A percentile compares a stretch with the other conserved stretches of the same genome.
Conservation (phyloP, 2,888 invertebrate genomes). For the Zeuzera pyrina region DNA sequence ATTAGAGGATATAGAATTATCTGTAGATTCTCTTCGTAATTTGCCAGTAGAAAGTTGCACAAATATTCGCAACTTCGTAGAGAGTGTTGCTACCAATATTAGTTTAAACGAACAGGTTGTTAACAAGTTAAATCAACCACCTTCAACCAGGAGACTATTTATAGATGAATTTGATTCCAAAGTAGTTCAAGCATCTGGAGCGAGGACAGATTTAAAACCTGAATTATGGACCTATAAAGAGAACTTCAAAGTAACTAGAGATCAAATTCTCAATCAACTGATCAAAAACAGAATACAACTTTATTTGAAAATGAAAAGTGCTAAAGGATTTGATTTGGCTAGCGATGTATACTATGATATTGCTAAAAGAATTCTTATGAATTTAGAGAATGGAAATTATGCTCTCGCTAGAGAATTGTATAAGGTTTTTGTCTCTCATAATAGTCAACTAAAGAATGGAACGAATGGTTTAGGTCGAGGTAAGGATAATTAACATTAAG, state of each 20-base stretch:
- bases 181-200: no score
- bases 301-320: conserved; percentile 37
- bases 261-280: conserved; percentile 45
- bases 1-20: conserved; percentile 29
- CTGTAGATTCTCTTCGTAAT: conserved; percentile 17
- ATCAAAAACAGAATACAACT: conserved; percentile 43
- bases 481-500: no score
- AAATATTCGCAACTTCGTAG: conserved; percentile 34
- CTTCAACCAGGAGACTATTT: no score
- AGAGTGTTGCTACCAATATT: conserved; percentile 28
- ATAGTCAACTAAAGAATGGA: no score
- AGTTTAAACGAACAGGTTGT: conserved; percentile 32
- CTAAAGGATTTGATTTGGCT: conserved; percentile 18
- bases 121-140: conserved; percentile 21
- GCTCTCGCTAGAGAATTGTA: conserved; percentile 46
- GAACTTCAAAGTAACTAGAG: conserved; percentile 35
- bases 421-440: conserved; percentile 32
- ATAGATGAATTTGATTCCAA: no score
- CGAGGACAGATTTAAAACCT: no score
- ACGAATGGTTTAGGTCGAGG: no score
- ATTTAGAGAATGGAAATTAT: conserved; percentile 39
- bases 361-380: conserved; percentile 36
- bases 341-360: conserved; percentile 39
- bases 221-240: no score
- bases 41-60: conserved; percentile 22